Conservation (phyloP, 2,888 invertebrate species). For the Caenorhabditis macrosperma region DNA sequence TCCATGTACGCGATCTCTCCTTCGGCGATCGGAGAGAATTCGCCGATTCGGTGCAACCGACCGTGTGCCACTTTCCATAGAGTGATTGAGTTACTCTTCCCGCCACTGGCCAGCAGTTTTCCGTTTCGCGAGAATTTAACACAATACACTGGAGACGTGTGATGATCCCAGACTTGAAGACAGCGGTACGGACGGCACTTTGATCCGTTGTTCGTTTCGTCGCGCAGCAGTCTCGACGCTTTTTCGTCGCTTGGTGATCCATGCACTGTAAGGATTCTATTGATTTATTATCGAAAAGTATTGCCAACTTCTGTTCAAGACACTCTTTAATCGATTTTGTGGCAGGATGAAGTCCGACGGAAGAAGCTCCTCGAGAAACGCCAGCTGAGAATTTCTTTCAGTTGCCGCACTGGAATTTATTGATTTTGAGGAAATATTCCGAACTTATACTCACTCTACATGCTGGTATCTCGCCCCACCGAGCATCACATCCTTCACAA, state of each 20-base stretch:
- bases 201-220: not conserved
- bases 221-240: slow-evolving; percentile 32
- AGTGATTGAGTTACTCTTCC: slow-evolving; percentile 63
- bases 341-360: slow-evolving; percentile 60
- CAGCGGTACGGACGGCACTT: not conserved
- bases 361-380: slow-evolving; percentile 41
- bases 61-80: slow-evolving; percentile 63
- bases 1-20: slow-evolving; percentile 61
- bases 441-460: slow-evolving; percentile 13
- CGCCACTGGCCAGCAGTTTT: slow-evolving; percentile 69
- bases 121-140: slow-evolving; percentile 74
- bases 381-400: slow-evolving; percentile 26
- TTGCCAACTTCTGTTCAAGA: slow-evolving; percentile 46
- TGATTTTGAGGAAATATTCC: not conserved
- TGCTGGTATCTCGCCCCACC: slow-evolving; percentile 18
- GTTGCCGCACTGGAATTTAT: slow-evolving; percentile 10
- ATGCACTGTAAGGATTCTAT: slow-evolving; percentile 13
- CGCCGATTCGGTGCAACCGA: slow-evolving; percentile 8
- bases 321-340: slow-evolving; percentile 44
- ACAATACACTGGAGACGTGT: slow-evolving; percentile 64
- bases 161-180: slow-evolving; percentile 51
- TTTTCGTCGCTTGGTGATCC: slow-evolving; percentile 37
- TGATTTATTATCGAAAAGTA: not conserved
- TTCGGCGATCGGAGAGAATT: slow-evolving; percentile 16
- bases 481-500: slow-evolving; percentile 34